Percentiles rank a stretch among this genome's conserved stretches.
Conservation (phyloP, 1,140 invertebrate genomes). For the Camponotus pennsylvanicus region DNA sequence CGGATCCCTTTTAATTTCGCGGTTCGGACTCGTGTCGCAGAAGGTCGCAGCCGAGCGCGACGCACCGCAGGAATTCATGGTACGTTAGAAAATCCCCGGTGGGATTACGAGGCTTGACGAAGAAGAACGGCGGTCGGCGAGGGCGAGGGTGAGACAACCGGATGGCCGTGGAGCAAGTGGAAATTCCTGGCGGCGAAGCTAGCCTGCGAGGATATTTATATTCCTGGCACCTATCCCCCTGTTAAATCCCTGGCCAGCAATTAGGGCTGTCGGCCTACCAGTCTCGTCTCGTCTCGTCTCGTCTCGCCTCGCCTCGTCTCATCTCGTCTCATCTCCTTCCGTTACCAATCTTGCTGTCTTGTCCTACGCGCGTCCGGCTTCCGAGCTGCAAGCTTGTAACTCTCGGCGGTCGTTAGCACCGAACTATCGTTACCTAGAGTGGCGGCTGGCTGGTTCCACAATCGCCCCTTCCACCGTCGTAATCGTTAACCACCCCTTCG, state of each 20-base stretch:
- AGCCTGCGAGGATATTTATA: constrained; percentile 77
- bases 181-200: constrained; percentile 57
- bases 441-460: constrained; percentile 55
- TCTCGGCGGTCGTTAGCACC: constrained; percentile 80
- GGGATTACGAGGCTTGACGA: constrained; percentile 61
- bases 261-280: constrained; percentile 78
- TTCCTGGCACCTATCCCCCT: constrained; percentile 76
- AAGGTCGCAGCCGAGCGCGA: constrained; percentile 40
- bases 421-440: constrained; percentile 71
- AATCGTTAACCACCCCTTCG: constrained; percentile 76
- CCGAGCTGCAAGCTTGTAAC: constrained; percentile 70
- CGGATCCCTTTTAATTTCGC: constrained; percentile 55
- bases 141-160: constrained; percentile 27
- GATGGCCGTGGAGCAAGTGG: constrained; percentile 28
- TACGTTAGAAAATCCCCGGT: constrained; percentile 66
- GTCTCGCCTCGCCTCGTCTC: constrained; percentile 64
- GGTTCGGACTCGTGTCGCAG: constrained; percentile 26
- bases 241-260: constrained; percentile 81
- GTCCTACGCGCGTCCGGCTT: constrained; percentile 61
- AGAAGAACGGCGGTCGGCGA: constrained; percentile 59
- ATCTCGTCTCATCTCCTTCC: constrained; percentile 80
- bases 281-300: constrained; percentile 61
- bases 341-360: constrained; percentile 75
- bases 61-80: constrained; percentile 54
- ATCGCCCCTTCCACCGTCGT: neutral